Conservation (phyloP, 2,888 invertebrate species). For the Marronus borbonicus region DNA sequence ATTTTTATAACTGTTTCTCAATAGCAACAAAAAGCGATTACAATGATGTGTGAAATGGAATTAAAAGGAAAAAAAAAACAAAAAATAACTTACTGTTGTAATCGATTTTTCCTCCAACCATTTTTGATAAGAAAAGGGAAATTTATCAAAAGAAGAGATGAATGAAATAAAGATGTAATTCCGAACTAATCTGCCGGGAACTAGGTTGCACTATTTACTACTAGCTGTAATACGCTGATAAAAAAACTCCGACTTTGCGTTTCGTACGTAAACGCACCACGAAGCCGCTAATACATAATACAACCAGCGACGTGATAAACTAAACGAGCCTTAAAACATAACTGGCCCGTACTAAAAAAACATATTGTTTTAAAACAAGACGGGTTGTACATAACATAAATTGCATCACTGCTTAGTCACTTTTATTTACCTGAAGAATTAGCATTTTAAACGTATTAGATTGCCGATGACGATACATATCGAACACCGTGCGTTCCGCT, state of each 20-base stretch:
- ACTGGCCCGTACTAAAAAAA: slow-evolving; percentile 35
- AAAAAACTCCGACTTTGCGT: slow-evolving; percentile 15
- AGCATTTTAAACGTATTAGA: slow-evolving; percentile 35
- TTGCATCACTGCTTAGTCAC: slow-evolving; percentile 44
- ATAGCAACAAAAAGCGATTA: background rate
- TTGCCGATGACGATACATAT: background rate
- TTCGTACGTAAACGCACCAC: slow-evolving; percentile 15
- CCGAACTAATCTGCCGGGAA: background rate
- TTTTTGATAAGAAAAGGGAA: background rate
- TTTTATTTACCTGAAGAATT: slow-evolving; percentile 40
- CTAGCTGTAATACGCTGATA: background rate
- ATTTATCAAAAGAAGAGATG: background rate
- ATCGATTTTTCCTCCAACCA: slow-evolving; percentile 41
- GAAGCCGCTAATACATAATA: slow-evolving; percentile 8
- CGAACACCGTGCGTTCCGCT: background rate
- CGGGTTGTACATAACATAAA: slow-evolving; percentile 26
- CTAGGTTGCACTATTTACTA: slow-evolving; percentile 13
- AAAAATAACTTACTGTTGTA: slow-evolving; percentile 33
- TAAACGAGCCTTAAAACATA: slow-evolving; percentile 34
- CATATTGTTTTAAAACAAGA: slow-evolving; percentile 37
- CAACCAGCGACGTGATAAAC: slow-evolving; percentile 20
- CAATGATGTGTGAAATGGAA: background rate
- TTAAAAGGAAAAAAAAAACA: background rate
- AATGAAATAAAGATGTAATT: background rate
- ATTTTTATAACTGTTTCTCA: background rate